phyloP scores from a whole-genome alignment of 2,797 vertebrate species.

The Squalus acanthias region DNA sequence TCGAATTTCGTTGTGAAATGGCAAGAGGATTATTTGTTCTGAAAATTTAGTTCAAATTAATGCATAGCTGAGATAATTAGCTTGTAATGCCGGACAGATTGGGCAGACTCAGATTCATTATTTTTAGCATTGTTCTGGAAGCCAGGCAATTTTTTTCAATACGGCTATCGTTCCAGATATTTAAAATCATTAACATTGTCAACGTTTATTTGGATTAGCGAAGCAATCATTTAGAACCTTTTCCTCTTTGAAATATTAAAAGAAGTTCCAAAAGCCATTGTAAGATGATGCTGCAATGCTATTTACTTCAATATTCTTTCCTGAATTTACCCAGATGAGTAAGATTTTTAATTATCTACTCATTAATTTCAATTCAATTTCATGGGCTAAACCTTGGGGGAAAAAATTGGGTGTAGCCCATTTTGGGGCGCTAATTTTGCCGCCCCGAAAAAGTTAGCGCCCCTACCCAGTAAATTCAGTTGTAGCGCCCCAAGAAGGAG shows the following conservation, averaged over 20 bases:
- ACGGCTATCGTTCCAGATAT: neutral
- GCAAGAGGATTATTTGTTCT: neutral
- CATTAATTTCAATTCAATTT: neutral
- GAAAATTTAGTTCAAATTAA: neutral
- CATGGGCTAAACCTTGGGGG: neutral
- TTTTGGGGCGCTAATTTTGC: no score
- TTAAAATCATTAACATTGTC: neutral
- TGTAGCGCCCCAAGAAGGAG: no score
- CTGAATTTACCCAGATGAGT: neutral
- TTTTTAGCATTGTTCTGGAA: neutral
- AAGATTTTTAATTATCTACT: neutral
- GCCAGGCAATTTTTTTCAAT: neutral
- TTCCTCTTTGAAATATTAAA: neutral
- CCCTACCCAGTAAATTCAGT: no score
- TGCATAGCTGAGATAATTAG: neutral
- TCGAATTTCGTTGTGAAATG: neutral
- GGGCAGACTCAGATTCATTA: neutral
- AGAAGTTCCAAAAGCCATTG: neutral
- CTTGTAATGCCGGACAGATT: neutral
- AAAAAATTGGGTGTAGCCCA: no score
- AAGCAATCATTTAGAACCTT: neutral
- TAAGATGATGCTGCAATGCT: neutral
- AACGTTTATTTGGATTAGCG: neutral
- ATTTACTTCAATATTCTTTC: neutral
- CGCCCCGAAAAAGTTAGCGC: no score